A percentile compares a stretch with the other conserved stretches of the same genome.
Conservation (phyloP, 2,797 vertebrate species). For the Garrulus glandarius region DNA sequence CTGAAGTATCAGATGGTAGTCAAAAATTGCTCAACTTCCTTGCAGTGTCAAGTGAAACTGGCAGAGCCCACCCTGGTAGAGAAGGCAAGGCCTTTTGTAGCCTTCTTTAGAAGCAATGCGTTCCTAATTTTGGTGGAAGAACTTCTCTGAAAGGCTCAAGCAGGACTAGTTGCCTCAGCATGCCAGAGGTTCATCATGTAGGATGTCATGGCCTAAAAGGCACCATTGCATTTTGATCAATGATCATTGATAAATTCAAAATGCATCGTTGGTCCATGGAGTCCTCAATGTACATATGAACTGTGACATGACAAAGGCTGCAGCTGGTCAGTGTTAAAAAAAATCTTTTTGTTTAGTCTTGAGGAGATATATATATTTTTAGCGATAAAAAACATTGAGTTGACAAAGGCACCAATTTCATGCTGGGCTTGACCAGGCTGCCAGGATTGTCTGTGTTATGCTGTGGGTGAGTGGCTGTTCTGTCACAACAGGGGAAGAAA, state of each 20-base stretch:
- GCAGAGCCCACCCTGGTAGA: background rate
- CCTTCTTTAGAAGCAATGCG: background rate
- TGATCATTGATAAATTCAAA: background rate
- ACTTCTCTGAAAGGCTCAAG: background rate
- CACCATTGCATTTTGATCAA: background rate
- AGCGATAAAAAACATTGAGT: background rate
- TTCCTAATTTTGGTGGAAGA: background rate
- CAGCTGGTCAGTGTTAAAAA: background rate
- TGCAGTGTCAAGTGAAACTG: background rate
- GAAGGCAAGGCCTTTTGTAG: background rate
- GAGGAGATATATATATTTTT: background rate
- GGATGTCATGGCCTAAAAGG: background rate
- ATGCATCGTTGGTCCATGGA: accelerated
- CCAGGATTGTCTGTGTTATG: background rate
- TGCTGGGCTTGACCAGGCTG: background rate
- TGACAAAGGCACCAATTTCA: background rate
- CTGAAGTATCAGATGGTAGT: background rate
- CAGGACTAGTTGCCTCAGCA: accelerated
- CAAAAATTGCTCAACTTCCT: background rate
- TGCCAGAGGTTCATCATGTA: background rate
- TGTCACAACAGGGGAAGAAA: background rate
- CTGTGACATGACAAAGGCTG: background rate
- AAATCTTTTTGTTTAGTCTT: background rate
- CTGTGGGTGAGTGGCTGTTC: background rate
- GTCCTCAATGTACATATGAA: background rate